phyloP scores from a whole-genome alignment of 2,797 vertebrate genomes.

The Sebastes trivittatus region DNA sequence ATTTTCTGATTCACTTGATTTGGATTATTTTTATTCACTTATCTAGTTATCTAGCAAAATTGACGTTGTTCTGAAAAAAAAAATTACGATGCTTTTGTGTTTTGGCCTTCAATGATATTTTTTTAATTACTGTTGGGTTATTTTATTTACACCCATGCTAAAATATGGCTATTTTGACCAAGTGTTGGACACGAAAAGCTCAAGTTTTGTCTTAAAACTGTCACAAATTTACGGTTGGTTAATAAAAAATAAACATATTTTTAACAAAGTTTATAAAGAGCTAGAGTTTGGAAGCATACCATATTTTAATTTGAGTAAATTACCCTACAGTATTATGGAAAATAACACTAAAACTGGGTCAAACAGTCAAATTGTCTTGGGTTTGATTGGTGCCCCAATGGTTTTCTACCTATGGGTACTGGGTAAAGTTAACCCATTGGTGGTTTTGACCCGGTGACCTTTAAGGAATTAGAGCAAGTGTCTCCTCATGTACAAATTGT shows the following conservation, averaged over 20 bases:
- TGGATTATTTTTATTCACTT: no score
- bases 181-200: background rate
- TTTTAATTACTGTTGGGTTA: no score
- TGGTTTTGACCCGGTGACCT: background rate
- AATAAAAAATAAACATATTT: background rate
- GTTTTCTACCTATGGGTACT: background rate
- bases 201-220: background rate
- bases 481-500: slow-evolving; percentile 21
- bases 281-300: background rate
- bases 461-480: slow-evolving; percentile 2
- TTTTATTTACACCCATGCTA: no score
- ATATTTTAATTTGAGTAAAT: background rate
- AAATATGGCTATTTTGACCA: background rate
- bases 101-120: accelerated
- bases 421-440: background rate
- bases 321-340: background rate
- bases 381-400: background rate
- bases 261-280: background rate
- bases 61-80: accelerated
- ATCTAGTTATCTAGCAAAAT: no score
- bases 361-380: background rate
- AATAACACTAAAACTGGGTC: background rate
- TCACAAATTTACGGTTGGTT: background rate
- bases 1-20: no score
- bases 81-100: no score